Evolutionary conservation across 2,113 vertebrate genomes (phyloP).

Genomic region (Erinaceus europaeus): DNA sequence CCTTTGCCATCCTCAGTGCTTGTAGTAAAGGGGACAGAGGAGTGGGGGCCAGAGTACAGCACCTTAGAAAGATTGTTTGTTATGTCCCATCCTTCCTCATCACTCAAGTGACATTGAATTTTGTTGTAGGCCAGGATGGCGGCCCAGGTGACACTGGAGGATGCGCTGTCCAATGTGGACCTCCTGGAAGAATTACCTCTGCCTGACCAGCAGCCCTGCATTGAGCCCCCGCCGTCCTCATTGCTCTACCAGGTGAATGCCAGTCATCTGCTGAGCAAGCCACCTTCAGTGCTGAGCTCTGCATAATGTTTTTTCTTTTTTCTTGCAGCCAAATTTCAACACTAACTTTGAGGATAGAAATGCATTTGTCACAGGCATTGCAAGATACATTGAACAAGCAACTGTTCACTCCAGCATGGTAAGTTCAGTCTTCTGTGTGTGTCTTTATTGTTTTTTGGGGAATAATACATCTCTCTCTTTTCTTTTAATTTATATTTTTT

Average conservation of each 20-base stretch:
- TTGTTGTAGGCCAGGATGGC: conserved; percentile 87
- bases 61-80: not conserved
- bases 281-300: not conserved
- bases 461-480: fast-evolving
- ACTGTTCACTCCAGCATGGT: conserved; percentile 99
- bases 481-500: too few species aligned
- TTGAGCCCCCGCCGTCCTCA: conserved; percentile 95
- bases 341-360: conserved; percentile 99
- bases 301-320: not conserved
- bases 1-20: not conserved
- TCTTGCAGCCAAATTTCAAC: conserved; percentile 95
- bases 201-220: conserved; percentile 97
- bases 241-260: conserved; percentile 93
- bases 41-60: too few species aligned
- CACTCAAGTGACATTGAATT: not conserved
- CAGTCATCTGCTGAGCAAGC: fast-evolving
- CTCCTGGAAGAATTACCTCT: conserved; percentile 97
- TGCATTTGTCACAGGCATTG: conserved; percentile 98
- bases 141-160: conserved; percentile 95
- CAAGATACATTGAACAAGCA: conserved; percentile 98
- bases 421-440: not conserved
- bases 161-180: conserved; percentile 98
- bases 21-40: not conserved
- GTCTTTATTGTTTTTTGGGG: not conserved
- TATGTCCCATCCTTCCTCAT: not conserved